Percentiles rank a stretch among this genome's conserved stretches.
phyloP scores from a whole-genome alignment of 2,797 vertebrate species.

The Lacerta agilis region DNA sequence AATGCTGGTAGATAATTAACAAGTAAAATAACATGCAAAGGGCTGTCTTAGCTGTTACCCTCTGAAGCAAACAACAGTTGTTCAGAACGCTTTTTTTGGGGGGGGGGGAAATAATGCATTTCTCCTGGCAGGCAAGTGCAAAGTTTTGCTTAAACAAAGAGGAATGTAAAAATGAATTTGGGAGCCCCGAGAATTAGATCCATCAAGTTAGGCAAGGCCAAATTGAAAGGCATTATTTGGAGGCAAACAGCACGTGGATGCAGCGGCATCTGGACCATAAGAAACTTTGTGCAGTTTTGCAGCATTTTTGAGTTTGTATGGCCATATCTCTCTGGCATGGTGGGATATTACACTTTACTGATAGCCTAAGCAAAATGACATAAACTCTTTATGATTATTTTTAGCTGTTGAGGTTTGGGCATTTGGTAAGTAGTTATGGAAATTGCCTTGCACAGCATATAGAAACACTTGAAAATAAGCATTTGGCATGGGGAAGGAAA shows the following conservation, averaged over 20 bases:
- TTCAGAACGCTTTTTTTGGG: not conserved
- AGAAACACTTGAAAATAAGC: not conserved
- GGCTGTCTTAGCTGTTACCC: constrained; percentile 35
- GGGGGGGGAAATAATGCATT: not conserved
- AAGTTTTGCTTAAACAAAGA: not conserved
- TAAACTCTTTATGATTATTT: constrained; percentile 16
- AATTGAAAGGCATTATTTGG: constrained; percentile 18
- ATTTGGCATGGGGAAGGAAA: not conserved
- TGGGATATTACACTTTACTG: constrained; percentile 37
- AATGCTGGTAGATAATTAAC: constrained; percentile 60
- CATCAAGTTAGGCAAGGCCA: constrained; percentile 21
- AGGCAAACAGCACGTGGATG: constrained; percentile 4
- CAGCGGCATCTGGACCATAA: not conserved
- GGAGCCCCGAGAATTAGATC: not conserved
- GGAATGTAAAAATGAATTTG: not conserved
- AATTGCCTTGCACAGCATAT: constrained; percentile 29
- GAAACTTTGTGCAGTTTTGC: not conserved
- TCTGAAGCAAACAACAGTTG: constrained; percentile 32
- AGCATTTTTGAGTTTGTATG: constrained; percentile 17
- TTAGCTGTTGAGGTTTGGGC: not conserved
- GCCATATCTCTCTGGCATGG: not conserved
- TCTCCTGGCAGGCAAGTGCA: not conserved
- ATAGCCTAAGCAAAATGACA: constrained; percentile 31
- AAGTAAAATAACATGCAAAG: constrained; percentile 54
- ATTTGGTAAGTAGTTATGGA: constrained; percentile 41